A percentile compares a stretch with the other conserved stretches of the same genome.
Evolutionary conservation across 1,140 invertebrate genomes (phyloP).

Genomic region (Hydropsyche tenuis): DNA sequence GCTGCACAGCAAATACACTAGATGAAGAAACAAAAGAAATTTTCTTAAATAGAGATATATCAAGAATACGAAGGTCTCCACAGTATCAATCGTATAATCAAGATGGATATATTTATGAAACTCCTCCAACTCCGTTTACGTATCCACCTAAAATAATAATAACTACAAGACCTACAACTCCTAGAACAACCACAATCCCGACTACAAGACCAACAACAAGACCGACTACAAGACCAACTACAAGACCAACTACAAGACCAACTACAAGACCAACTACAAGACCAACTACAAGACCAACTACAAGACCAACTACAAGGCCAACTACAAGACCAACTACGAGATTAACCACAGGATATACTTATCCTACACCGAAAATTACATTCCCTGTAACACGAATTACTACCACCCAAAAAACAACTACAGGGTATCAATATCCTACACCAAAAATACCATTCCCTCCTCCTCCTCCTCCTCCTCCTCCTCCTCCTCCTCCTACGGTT

Average conservation of each 20-base stretch:
- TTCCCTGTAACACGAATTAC: conserved; percentile 24
- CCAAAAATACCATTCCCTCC: conserved; percentile 21
- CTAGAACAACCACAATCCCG: conserved; percentile 43
- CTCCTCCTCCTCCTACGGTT: conserved; percentile 2
- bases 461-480: conserved; percentile 18
- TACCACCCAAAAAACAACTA: neutral
- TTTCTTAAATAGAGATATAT: neutral
- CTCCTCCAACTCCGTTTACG: conserved; percentile 37
- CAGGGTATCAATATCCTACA: neutral
- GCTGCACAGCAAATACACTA: neutral
- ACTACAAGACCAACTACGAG: too few species aligned
- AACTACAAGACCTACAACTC: conserved; percentile 1
- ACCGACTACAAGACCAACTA: too few species aligned
- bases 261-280: conserved; percentile 7
- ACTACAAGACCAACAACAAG: too few species aligned
- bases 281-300: conserved; percentile 29
- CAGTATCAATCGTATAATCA: conserved; percentile 1
- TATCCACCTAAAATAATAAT: conserved; percentile 36
- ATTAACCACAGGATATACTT: conserved; percentile 30
- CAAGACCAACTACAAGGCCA: too few species aligned
- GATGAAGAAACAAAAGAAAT: neutral
- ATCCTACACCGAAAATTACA: conserved; percentile 24
- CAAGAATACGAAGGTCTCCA: conserved; percentile 13
- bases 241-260: conserved; percentile 2
- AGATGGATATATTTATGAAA: conserved; percentile 31